Base-by-base conservation (phyloP, 2,797 vertebrate genomes). In the Melanotaenia parkinsoni region DNA sequence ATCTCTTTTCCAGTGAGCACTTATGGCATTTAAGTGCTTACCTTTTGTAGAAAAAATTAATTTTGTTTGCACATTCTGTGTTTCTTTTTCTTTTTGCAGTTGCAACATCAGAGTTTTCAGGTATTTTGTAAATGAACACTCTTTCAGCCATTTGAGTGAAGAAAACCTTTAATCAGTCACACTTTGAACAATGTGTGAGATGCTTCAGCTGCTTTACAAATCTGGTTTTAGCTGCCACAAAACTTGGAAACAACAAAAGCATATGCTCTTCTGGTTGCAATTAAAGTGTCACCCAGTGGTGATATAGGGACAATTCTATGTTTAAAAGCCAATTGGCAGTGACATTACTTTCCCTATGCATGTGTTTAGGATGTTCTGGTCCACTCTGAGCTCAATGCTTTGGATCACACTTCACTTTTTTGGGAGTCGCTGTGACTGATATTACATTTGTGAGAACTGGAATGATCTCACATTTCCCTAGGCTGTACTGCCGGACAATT, bases 401-500 rank as follows among this genome's bases (percentile, higher is more conserved):
- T 62, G 62, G 79, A 59, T 30, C 59, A 60, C 40, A 26, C 54
- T 73, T 64, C 26, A 57, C 11, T 58, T 75, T 64, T 80, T 38
- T 78, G 45, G 63, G 62, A 79, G 77, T 86, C n/a, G 9, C 20
- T 50, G 2, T 9, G 87, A 87, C 85, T 76, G 69, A 87, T 88
- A 74, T 75, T 43, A 80, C 84, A 53, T 72, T 80, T 71, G 82
- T 56, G 54, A 26, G 54, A 56, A 30, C 54, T 56, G 78, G 40
- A 79, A 51, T 89, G 84, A 90, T 66, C 79, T 85, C 86, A 85
- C 70, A 78, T 78, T 74, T 84, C 43, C 72, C 83, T 82, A 84
- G 72, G 77, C 80, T 58, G n/a, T 57, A 72, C 7, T 2, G 14
- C 22, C 8, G 28, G 13, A 56, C 54, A 8, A 56, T 62, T 81